Conservation (phyloP, 2,113 vertebrate species). For the Phainopepla nitens region DNA sequence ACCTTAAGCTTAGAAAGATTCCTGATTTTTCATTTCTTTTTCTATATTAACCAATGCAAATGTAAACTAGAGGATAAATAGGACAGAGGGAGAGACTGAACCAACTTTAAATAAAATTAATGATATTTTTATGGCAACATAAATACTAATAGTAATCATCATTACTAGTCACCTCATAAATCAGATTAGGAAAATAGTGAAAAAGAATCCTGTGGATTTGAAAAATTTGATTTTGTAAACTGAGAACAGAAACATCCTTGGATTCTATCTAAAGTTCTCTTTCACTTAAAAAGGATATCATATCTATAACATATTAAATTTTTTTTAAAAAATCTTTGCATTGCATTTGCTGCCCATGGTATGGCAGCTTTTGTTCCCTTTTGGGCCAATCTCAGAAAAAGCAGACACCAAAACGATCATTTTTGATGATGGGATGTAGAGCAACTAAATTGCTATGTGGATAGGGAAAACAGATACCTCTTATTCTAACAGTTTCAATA, state of each 20-base stretch:
- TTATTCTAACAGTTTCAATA: background rate
- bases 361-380: background rate
- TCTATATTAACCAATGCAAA: background rate
- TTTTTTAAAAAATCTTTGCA: background rate
- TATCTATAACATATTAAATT: background rate
- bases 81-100: background rate
- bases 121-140: background rate
- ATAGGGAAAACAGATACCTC: background rate
- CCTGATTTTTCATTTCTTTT: background rate
- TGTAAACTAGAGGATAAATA: background rate
- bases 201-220: background rate
- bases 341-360: background rate
- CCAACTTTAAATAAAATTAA: background rate
- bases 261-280: background rate
- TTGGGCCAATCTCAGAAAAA: background rate
- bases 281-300: background rate
- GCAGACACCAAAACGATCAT: background rate
- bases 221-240: background rate
- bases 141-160: background rate
- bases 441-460: background rate
- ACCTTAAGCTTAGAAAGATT: background rate
- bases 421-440: background rate
- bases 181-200: background rate
- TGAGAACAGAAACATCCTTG: background rate
- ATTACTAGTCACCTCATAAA: background rate